A percentile compares a stretch with the other conserved stretches of the same genome.
Evolutionary conservation across 2,797 vertebrate species (phyloP).

Genomic region (Rhadinocentrus ornatus): DNA sequence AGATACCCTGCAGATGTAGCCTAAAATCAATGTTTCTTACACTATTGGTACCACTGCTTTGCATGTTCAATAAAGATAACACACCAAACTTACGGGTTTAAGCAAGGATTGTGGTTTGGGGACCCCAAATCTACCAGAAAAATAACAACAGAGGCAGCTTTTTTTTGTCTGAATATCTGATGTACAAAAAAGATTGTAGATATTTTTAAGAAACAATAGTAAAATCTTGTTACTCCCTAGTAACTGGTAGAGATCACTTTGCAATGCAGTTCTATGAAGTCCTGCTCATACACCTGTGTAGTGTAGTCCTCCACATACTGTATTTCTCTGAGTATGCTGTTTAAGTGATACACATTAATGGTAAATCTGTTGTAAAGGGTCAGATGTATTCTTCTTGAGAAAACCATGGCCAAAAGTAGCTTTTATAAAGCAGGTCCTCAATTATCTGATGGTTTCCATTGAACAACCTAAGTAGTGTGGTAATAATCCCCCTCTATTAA

Average conservation of each 20-base stretch:
- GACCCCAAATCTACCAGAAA: not conserved
- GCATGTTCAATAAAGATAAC: not conserved
- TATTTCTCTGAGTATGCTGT: not conserved
- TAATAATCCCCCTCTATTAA: conserved; percentile 33
- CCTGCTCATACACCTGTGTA: too few species aligned
- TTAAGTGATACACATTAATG: conserved; percentile 6
- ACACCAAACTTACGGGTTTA: not conserved
- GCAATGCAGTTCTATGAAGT: not conserved
- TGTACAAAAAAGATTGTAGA: not conserved
- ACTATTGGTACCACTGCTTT: not conserved
- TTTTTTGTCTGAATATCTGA: not conserved
- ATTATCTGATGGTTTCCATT: conserved; percentile 13
- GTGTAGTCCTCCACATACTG: too few species aligned
- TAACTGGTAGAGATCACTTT: too few species aligned
- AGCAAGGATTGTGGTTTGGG: not conserved
- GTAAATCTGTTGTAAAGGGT: not conserved
- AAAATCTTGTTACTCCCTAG: not conserved
- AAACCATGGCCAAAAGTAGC: conserved; percentile 5
- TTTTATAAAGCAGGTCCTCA: conserved; percentile 16
- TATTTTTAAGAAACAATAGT: not conserved
- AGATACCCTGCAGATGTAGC: too few species aligned
- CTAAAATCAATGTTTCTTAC: too few species aligned
- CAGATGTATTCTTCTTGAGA: conserved; percentile 7
- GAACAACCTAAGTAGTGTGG: conserved; percentile 12
- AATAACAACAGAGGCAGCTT: not conserved